Base-by-base conservation (phyloP, 2,888 invertebrate genomes). In the Drosophila merina region DNA sequence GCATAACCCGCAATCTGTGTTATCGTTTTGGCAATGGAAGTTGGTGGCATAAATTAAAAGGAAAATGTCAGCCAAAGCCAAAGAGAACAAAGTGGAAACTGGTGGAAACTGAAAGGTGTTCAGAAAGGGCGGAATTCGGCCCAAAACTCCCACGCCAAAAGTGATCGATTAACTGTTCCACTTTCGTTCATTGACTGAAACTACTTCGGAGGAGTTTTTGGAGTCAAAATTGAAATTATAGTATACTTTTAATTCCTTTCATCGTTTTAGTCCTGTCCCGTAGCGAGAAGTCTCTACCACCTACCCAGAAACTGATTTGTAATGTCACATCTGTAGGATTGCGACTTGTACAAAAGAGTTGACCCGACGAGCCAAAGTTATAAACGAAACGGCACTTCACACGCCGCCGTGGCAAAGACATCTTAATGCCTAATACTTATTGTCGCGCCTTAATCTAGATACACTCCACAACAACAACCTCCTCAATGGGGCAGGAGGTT, bases 391-490 rank as follows among this genome's bases (percentile, higher is more conserved):
- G 77, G 80, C 72, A 79, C 86, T 81, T 81, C 80, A 83, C 80
- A 81, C 83, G 80, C 72, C 76, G 80, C 74, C 79, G 79, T 71
- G 38, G 50, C 62, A 48, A 48, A 57, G 86, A 81, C 88, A 81
- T 83, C 81, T 83, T 84, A 81, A 88, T 84, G 86, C 83, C 55
- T 70, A 71, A 88, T 87, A 86, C 88, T 86, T 87, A 84, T 84
- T 84, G 84, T 84, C 88, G 84, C 84, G 83, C 81, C 82, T 84
- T 88, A 88, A 87, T 87, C 87, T 88, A 81, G 88, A 88, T 87
- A 88, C 83, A 86, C 78, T 82, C 63, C 78, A 81, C 83, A 79
- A 81, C 74, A 79, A 28, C 28, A 28, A 28, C 10, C 54, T 31
- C 20, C n/a, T 28, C 40, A 59, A 49, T 57, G 40, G 4, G 52